A percentile compares a stretch with the other conserved stretches of the same genome.
phyloP scores from a whole-genome alignment of 2,113 vertebrate species.

The Megaptera novaeangliae region DNA sequence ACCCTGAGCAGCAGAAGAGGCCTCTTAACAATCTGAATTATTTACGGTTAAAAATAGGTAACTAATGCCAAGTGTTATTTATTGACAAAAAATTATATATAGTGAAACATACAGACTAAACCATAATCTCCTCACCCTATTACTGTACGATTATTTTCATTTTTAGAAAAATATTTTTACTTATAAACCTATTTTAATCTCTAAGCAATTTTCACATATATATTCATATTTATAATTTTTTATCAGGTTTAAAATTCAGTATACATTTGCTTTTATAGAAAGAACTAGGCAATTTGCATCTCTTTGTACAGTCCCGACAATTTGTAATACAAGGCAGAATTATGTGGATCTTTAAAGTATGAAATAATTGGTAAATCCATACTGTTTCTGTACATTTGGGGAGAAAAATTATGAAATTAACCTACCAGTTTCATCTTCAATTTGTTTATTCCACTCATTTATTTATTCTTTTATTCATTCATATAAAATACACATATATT shows the following conservation, averaged over 20 bases:
- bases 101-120: background rate
- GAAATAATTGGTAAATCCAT: background rate
- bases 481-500: background rate
- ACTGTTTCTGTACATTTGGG: background rate
- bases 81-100: background rate
- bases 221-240: background rate
- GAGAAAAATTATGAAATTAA: background rate
- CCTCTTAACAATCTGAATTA: background rate
- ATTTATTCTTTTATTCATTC: background rate
- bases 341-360: background rate
- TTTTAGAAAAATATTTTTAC: background rate
- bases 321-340: background rate
- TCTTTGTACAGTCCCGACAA: background rate
- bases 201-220: background rate
- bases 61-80: background rate
- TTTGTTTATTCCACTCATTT: background rate
- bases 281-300: background rate
- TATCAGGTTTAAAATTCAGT: background rate
- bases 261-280: background rate
- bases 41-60: background rate
- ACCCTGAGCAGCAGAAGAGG: background rate
- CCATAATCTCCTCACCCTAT: background rate
- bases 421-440: background rate
- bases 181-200: background rate
- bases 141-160: background rate